Evolutionary conservation across 2,113 vertebrate genomes (phyloP).

Genomic region (Calonectris borealis): DNA sequence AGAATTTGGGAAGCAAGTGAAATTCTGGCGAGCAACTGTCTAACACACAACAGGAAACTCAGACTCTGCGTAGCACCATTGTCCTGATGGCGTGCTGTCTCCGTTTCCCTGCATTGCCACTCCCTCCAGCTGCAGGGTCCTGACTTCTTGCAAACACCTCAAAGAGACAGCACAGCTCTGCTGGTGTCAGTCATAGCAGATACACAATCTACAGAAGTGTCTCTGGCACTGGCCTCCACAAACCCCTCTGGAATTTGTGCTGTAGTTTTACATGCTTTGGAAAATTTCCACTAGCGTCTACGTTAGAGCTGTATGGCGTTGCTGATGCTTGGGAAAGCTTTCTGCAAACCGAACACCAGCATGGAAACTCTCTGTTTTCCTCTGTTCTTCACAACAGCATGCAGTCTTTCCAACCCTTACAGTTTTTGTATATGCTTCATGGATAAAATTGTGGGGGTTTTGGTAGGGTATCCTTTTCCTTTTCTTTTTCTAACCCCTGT

Average conservation of each 20-base stretch:
- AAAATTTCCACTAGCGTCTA: background rate
- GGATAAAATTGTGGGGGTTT: accelerated
- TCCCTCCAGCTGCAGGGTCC: background rate
- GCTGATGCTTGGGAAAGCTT: background rate
- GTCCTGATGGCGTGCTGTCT: accelerated
- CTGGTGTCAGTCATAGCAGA: background rate
- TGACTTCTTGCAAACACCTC: background rate
- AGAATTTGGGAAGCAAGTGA: background rate
- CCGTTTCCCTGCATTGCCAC: background rate
- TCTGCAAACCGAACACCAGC: background rate
- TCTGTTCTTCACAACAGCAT: background rate
- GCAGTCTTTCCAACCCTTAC: background rate
- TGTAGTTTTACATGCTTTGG: background rate
- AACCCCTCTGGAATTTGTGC: background rate
- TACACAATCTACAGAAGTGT: background rate
- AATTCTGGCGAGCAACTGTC: background rate
- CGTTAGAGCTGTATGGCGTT: accelerated
- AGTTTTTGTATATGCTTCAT: background rate
- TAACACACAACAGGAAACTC: background rate
- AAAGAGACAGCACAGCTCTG: background rate
- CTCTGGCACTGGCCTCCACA: background rate
- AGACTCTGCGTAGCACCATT: accelerated
- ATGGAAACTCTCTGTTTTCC: background rate
- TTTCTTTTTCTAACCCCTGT: background rate
- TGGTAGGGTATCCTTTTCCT: background rate